Conservation (phyloP, 2,888 invertebrate species). For the Drosophila mayaguana region DNA sequence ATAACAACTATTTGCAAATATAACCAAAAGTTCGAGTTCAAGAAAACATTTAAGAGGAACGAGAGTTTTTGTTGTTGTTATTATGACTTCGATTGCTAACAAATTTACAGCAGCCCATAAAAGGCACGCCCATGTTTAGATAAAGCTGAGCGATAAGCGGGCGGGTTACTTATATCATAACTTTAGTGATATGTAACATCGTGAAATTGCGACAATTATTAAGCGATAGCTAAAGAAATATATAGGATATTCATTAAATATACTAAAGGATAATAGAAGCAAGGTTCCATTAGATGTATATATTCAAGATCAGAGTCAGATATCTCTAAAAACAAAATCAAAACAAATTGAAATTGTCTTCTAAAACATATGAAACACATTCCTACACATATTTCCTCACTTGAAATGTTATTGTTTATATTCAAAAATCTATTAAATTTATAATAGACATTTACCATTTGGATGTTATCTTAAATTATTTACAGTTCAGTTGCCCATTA, state of each 20-base stretch:
- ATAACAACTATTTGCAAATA: conserved; percentile 3
- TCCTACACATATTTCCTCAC: too few relatives aligned
- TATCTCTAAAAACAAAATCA: too few relatives aligned
- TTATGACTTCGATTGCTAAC: conserved; percentile 21
- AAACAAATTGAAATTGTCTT: too few relatives aligned
- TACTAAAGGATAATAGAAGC: too few relatives aligned
- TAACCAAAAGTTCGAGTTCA: conserved; percentile 83
- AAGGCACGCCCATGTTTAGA: conserved; percentile 3
- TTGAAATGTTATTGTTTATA: background rate
- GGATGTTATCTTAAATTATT: background rate
- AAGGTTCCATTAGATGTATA: too few relatives aligned
- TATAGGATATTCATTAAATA: too few relatives aligned
- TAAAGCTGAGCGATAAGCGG: conserved; percentile 23
- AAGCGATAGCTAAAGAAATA: background rate
- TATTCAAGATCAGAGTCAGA: too few relatives aligned
- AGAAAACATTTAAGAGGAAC: conserved; percentile 61
- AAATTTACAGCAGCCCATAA: conserved; percentile 44
- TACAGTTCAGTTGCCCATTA: background rate
- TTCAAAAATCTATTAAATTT: background rate
- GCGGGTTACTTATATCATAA: conserved; percentile 3
- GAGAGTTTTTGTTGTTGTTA: conserved; percentile 1
- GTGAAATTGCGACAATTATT: background rate
- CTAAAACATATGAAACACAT: too few relatives aligned
- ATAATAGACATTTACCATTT: background rate
- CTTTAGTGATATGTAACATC: background rate